Evolutionary conservation across 2,888 invertebrate genomes (phyloP).

Genomic region (Trissonchulus sp.): DNA sequence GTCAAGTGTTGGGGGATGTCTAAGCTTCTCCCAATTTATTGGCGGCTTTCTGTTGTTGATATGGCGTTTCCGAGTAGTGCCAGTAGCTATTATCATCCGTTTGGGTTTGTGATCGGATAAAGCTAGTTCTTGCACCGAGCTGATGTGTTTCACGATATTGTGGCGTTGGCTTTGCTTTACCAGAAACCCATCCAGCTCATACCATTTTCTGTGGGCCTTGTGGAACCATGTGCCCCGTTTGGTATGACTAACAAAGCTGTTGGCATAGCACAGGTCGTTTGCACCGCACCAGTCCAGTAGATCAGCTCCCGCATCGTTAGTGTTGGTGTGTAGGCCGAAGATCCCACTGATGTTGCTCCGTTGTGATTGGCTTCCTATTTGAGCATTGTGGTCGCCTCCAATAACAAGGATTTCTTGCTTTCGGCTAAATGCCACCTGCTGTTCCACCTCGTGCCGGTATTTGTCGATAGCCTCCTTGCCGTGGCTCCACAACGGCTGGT

Average conservation of each 20-base stretch:
- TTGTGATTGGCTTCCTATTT: not conserved
- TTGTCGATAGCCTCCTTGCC: not conserved
- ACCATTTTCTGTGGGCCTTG: not conserved
- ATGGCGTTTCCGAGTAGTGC: no score
- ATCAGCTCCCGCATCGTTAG: not conserved
- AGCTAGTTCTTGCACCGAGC: not conserved
- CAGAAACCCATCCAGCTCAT: slow-evolving; percentile 7
- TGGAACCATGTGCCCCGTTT: slow-evolving; percentile 4
- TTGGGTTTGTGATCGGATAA: slow-evolving; percentile 16
- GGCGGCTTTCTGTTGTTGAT: not conserved
- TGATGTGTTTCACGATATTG: not conserved
- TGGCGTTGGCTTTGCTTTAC: slow-evolving; percentile 2
- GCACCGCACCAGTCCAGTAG: not conserved
- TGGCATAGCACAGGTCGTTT: slow-evolving; percentile 8
- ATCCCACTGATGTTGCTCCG: not conserved
- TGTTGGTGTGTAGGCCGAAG: not conserved
- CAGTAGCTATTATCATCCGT: slow-evolving; percentile 3
- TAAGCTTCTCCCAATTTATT: slow-evolving; percentile 10
- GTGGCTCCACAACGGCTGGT: slow-evolving; percentile 2
- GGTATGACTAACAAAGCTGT: not conserved
- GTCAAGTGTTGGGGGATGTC: not conserved
- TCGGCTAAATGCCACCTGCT: not conserved
- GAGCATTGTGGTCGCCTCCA: not conserved
- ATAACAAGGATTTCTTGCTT: not conserved
- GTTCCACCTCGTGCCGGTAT: not conserved